Base-by-base conservation (phyloP, 2,888 invertebrate genomes). In the Helleia helle region DNA sequence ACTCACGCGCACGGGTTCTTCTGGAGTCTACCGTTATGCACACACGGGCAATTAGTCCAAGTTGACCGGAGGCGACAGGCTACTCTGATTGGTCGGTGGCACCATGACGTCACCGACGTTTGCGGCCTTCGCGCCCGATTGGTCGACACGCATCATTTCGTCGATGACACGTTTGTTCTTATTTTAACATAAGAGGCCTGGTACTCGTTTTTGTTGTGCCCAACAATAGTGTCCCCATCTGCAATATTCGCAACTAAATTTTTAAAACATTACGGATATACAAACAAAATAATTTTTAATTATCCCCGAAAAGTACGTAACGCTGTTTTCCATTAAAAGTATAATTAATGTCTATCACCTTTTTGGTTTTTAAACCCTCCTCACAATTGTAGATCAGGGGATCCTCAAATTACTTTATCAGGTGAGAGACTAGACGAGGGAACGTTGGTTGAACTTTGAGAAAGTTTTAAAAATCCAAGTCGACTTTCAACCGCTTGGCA, bases 81-180 rank as follows among this genome's bases (percentile, higher is more conserved):
- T 54, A 61, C 59, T 56, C 60, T 54, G 64, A 84, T 84, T 84
- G 83, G 84, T 64, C 68, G 71, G 59, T 64, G 65, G 64, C 55
- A 59, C 52, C 42, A 59, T 83, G 83, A 83, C 84, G 83, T 84
- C 84, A 84, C 60, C 70, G 59, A 65, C 77, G 73, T 74, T 75
- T 72, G 81, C 70, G 79, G 81, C 83, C 80, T 79, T 80, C 71
- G 74, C 75, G 81, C 80, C 76, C 65, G 72, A 83, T 83, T 84
- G 84, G 84, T 79, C 79, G 83, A 79, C 80, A 80, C 79, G 79
- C 81, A 77, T 83, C 80, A 84, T 81, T 83, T 81, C 74, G 65
- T 81, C 83, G 80, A 81, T 83, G 81, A 81, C 80, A 83, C 70
- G 74, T 81, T 83, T 83, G 81, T 83, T 84, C 84, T 84, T 84